Percentiles rank a stretch among this genome's conserved stretches.
phyloP scores from a whole-genome alignment of 2,888 invertebrate species.

The Julus scandinavius region DNA sequence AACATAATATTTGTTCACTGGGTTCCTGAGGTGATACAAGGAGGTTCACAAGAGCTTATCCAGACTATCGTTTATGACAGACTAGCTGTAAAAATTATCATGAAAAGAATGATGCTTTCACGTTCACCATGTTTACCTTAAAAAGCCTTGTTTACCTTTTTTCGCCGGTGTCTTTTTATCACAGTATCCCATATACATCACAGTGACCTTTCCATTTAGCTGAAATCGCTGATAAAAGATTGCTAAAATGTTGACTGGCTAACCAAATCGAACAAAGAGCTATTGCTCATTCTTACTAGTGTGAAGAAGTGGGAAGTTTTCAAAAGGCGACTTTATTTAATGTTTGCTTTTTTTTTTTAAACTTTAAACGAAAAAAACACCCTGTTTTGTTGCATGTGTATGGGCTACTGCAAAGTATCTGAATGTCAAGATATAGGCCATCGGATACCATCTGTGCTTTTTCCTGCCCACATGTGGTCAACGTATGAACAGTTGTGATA shows the following conservation, averaged over 20 bases:
- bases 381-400: background rate
- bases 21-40: background rate
- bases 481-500: background rate
- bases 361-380: background rate
- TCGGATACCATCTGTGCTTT: background rate
- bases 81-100: background rate
- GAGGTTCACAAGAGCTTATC: background rate
- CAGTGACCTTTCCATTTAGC: background rate
- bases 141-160: background rate
- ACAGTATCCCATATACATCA: background rate
- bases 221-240: background rate
- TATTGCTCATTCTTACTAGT: background rate
- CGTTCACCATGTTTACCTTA: background rate
- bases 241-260: background rate
- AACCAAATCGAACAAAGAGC: background rate
- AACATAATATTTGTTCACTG: background rate
- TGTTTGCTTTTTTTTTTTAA: background rate
- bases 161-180: background rate
- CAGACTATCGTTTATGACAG: conserved; percentile 7
- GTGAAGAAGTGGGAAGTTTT: background rate
- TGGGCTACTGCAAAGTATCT: background rate
- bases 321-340: background rate
- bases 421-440: background rate
- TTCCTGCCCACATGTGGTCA: background rate
- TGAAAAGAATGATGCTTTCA: conserved; percentile 14